These are phyloP conservation scores for Anas bernieri DNA, from an alignment of 2,797 vertebrate species.

Conservation along the genomic window DNA sequence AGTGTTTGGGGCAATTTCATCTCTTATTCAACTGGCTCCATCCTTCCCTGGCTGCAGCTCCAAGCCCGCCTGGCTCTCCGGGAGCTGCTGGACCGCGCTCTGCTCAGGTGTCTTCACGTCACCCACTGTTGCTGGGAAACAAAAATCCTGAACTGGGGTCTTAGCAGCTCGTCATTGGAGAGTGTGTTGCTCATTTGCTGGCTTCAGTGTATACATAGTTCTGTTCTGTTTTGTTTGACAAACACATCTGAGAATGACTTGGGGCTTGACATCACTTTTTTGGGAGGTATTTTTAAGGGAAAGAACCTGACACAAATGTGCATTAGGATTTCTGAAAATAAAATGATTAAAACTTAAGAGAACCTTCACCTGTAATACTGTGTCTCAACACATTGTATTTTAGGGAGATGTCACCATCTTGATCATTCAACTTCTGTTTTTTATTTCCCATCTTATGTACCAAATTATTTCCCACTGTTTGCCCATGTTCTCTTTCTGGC, in stretches of 20 bases:
- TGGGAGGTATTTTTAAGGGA: neutral
- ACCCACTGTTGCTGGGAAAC: neutral
- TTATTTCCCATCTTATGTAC: neutral
- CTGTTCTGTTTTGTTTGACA: neutral
- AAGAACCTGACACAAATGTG: neutral
- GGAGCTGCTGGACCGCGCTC: neutral
- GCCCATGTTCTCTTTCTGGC: neutral
- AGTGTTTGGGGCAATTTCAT: neutral
- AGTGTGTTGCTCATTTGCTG: neutral
- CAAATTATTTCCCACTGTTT: neutral
- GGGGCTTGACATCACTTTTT: too few species aligned
- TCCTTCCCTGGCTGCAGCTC: neutral
- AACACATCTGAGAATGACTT: neutral
- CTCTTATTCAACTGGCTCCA: neutral
- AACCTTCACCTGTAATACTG: neutral
- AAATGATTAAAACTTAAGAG: neutral
- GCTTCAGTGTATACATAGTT: neutral
- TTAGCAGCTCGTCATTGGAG: neutral
- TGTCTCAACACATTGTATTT: neutral
- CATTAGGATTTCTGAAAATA: neutral
- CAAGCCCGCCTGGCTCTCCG: neutral
- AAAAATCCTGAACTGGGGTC: neutral
- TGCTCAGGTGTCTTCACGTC: neutral
- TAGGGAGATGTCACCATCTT: neutral
- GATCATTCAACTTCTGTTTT: conserved; percentile 5